Evolutionary conservation across 2,797 vertebrate genomes (phyloP).

Genomic region (Holocentrus rufus): DNA sequence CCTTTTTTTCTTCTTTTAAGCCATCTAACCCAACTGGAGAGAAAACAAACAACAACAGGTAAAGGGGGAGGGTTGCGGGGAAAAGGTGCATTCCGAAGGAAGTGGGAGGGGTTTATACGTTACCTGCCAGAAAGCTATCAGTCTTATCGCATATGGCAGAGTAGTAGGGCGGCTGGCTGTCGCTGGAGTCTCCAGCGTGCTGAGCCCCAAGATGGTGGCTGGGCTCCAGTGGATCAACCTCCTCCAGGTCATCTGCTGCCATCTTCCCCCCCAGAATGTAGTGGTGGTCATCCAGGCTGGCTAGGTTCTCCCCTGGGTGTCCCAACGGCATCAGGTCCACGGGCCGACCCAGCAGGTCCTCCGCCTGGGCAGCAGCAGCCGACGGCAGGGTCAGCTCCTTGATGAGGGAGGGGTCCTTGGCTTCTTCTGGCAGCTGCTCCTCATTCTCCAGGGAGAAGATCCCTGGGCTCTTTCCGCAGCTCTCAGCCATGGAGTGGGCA

Average conservation of each 20-base stretch:
- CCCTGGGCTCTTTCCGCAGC: constrained; percentile 85
- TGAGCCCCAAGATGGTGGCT: constrained; percentile 57
- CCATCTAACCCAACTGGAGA: constrained; percentile 77
- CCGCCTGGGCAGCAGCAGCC: constrained; percentile 64
- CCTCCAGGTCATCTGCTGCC: constrained; percentile 60
- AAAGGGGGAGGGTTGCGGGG: constrained; percentile 68
- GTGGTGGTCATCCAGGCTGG: constrained; percentile 71
- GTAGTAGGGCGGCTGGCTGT: constrained; percentile 82
- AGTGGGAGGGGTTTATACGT: constrained; percentile 83
- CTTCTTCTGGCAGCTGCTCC: constrained; percentile 85
- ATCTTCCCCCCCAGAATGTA: constrained; percentile 79
- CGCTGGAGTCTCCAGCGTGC: constrained; percentile 62
- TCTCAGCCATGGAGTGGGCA: constrained; percentile 85
- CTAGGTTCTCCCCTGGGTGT: constrained; percentile 61
- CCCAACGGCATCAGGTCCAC: constrained; percentile 82
- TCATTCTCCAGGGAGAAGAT: constrained; percentile 87
- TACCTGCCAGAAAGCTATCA: constrained; percentile 89
- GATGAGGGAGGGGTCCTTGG: constrained; percentile 84
- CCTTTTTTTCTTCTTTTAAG: constrained; percentile 63
- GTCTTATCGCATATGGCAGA: constrained; percentile 86
- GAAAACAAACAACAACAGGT: constrained; percentile 76
- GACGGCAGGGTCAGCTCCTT: constrained; percentile 82
- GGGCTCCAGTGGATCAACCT: constrained; percentile 68
- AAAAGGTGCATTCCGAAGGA: constrained; percentile 79
- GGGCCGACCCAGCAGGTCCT: constrained; percentile 74